Percentiles rank a stretch among this genome's conserved stretches.
Evolutionary conservation across 2,113 vertebrate genomes (phyloP).

Genomic region (Progne subis): DNA sequence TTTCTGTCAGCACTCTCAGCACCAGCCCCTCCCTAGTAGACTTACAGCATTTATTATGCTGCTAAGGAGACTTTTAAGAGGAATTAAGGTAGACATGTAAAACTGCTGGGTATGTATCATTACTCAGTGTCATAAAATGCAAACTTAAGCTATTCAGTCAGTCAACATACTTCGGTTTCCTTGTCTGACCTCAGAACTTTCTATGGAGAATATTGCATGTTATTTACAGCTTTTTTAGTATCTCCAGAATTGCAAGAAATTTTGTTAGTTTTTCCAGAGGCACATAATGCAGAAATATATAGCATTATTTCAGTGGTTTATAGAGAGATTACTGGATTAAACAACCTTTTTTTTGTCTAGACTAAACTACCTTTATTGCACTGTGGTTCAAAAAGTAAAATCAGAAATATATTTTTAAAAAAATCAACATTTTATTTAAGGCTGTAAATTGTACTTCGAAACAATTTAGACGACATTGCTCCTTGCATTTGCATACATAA

Average conservation of each 20-base stretch:
- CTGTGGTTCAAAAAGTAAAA: neutral
- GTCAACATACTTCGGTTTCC: constrained; percentile 46
- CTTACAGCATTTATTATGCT: neutral
- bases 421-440: neutral
- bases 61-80: neutral
- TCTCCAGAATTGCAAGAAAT: constrained; percentile 45
- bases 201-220: neutral
- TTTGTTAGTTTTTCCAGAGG: constrained; percentile 42
- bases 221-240: neutral
- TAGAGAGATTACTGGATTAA: constrained; percentile 10
- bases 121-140: constrained; percentile 23
- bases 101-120: neutral
- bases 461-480: neutral
- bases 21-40: neutral
- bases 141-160: constrained; percentile 31
- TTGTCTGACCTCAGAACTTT: constrained; percentile 47
- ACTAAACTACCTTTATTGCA: neutral
- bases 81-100: neutral
- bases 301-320: constrained; percentile 36
- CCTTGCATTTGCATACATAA: neutral
- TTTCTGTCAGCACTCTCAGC: neutral
- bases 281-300: neutral
- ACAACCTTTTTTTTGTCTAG: constrained; percentile 14
- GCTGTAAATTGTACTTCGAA: neutral
- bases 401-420: neutral